A percentile compares a stretch with the other conserved stretches of the same genome.
Conservation (phyloP, 2,797 vertebrate species). For the Semotilus atromaculatus region DNA sequence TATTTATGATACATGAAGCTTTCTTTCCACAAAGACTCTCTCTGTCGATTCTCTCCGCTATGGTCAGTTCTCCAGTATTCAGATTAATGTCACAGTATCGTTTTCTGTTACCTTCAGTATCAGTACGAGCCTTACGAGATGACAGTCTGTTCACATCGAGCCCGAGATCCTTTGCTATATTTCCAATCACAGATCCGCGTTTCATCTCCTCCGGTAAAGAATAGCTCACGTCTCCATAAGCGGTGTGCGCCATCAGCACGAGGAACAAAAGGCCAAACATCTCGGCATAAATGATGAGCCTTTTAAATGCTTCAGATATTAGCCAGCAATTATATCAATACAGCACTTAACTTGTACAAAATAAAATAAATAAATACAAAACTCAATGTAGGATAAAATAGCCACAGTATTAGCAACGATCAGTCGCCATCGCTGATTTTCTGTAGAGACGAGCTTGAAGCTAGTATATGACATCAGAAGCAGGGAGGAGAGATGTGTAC, state of each 20-base stretch:
- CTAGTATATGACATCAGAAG: neutral
- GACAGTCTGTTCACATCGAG: slow-evolving; percentile 66
- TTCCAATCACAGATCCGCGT: slow-evolving; percentile 77
- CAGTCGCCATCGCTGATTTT: neutral
- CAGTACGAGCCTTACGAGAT: slow-evolving; percentile 68
- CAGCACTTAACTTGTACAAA: no score
- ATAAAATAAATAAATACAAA: no score
- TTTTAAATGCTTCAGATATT: no score
- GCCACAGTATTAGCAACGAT: no score
- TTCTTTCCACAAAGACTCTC: slow-evolving; percentile 72
- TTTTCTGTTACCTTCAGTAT: slow-evolving; percentile 67
- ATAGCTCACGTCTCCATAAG: slow-evolving; percentile 74
- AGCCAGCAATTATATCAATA: no score
- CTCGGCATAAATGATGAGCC: slow-evolving; percentile 31
- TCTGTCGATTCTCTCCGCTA: slow-evolving; percentile 74
- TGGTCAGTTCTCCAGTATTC: slow-evolving; percentile 69
- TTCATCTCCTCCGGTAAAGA: slow-evolving; percentile 81
- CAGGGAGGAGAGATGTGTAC: neutral
- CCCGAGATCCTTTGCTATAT: slow-evolving; percentile 77
- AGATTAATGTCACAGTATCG: slow-evolving; percentile 75
- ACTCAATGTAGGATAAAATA: no score
- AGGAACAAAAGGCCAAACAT: slow-evolving; percentile 2
- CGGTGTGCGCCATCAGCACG: slow-evolving; percentile 17
- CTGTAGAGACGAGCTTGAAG: neutral
- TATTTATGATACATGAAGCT: slow-evolving; percentile 72